Percentiles rank a stretch among this genome's conserved stretches.
Evolutionary conservation across 2,888 invertebrate species (phyloP).

Genomic region (Drosophila robusta): DNA sequence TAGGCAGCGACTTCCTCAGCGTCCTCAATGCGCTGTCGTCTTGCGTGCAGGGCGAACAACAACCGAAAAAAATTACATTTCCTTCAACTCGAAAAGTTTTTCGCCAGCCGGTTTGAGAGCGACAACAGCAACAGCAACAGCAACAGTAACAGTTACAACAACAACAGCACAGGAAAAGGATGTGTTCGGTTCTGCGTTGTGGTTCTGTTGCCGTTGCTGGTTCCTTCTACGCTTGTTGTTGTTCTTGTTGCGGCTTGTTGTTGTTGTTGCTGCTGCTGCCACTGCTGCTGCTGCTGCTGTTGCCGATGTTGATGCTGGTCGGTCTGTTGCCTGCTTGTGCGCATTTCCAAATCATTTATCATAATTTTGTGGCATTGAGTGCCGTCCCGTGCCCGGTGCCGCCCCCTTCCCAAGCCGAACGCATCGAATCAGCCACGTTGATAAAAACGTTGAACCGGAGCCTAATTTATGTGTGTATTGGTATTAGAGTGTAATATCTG

Average conservation of each 20-base stretch:
- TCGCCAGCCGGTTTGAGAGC: constrained; percentile 52
- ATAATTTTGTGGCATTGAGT: constrained; percentile 79
- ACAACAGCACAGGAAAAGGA: constrained; percentile 70
- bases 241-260: constrained; percentile 31
- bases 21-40: constrained; percentile 46
- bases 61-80: constrained; percentile 66
- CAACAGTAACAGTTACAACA: constrained; percentile 28
- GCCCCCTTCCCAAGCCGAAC: constrained; percentile 17
- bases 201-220: constrained; percentile 49
- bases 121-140: constrained; percentile 36
- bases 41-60: constrained; percentile 25
- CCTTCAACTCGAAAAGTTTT: constrained; percentile 79
- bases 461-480: constrained; percentile 79
- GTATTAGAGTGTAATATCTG: constrained; percentile 49
- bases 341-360: constrained; percentile 80
- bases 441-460: constrained; percentile 76
- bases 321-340: constrained; percentile 73
- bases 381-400: constrained; percentile 25
- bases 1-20: constrained; percentile 70
- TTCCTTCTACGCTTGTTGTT: constrained; percentile 18
- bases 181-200: constrained; percentile 80
- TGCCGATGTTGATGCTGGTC: constrained; percentile 39
- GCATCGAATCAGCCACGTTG: constrained; percentile 50
- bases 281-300: constrained; percentile 3
- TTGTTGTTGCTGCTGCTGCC: constrained; percentile 13